Evolutionary conservation across 2,888 invertebrate species (phyloP), one percentile per base, ranked within the genome.

Genomic region (Arenicola marina): DNA sequence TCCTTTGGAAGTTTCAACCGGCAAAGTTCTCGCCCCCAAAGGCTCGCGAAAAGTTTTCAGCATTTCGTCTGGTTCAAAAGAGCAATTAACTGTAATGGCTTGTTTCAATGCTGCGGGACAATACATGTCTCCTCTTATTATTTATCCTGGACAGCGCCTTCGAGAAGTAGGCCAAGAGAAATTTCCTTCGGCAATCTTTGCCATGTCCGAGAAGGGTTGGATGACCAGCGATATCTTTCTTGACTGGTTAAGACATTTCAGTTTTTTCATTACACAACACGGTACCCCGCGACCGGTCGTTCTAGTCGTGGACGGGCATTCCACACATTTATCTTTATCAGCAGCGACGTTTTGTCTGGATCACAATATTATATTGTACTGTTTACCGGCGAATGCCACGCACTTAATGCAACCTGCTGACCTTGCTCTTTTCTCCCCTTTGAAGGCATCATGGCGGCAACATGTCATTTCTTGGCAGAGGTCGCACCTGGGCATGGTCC

Each of bases 321-420:
- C 48, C 15, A n/a, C 48, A 7, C 48, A 48, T 24, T n/a, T 48
- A 7, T 21, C 48, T 7, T 21, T 48, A 24, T 7, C 15, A 48
- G 26, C 48, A n/a, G 15, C 48, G 7, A 48, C 15, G 11, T 48
- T 21, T 24, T 48, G 48, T 48, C 7, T 11, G 38, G 38, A 18
- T 38, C 48, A 48, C 48, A 48, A 48, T 11, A 24, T 48, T 48
- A 24, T 48, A 21, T 7, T 48, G 15, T 48, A n/a, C 24, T 11
- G 18, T 24, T 24, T 48, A 7, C 38, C 38, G 18, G 38, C 48
- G 24, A 48, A 48, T 48, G 48, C 48, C 7, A 48, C 48, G 18
- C 48, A 48, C 26, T 7, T 48, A 24, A 48, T 48, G 26, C 48
- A 48, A 24, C 48, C 48, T 11, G 48, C 48, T n/a, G 48, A 48